Percentiles rank a stretch among this genome's conserved stretches.
phyloP scores from a whole-genome alignment of 2,888 invertebrate species.

The Syrphus vitripennis region DNA sequence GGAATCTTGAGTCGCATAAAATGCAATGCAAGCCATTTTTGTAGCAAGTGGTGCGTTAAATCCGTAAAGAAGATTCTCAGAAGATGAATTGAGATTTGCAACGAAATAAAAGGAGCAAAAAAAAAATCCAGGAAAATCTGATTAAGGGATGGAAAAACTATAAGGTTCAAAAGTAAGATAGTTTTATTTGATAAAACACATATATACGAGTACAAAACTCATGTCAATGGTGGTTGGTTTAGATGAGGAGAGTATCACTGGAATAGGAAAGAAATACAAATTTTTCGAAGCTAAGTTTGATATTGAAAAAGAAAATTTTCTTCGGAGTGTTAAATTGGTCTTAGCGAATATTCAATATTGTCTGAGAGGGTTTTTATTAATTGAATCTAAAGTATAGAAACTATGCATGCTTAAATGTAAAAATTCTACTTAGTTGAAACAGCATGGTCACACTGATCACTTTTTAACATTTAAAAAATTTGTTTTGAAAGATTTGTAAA shows the following conservation, averaged over 20 bases:
- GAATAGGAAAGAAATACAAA: no score
- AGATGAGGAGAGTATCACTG: background rate
- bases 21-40: conserved; percentile 39
- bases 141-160: background rate
- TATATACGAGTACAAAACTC: background rate
- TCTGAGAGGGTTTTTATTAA: no score
- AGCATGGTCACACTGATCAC: no score
- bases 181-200: background rate
- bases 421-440: no score
- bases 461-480: no score
- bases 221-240: background rate
- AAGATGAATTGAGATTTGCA: conserved; percentile 22
- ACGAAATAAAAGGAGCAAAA: background rate
- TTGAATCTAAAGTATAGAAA: no score
- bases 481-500: no score
- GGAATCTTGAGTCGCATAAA: background rate
- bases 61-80: conserved; percentile 37
- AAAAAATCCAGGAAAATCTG: background rate
- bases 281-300: no score
- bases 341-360: no score
- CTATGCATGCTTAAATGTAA: no score
- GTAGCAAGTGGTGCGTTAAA: conserved; percentile 27
- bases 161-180: background rate
- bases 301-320: no score
- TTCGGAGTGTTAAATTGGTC: no score